Evolutionary conservation across 2,797 vertebrate species (phyloP).

Genomic region (Sarcoramphus papa): DNA sequence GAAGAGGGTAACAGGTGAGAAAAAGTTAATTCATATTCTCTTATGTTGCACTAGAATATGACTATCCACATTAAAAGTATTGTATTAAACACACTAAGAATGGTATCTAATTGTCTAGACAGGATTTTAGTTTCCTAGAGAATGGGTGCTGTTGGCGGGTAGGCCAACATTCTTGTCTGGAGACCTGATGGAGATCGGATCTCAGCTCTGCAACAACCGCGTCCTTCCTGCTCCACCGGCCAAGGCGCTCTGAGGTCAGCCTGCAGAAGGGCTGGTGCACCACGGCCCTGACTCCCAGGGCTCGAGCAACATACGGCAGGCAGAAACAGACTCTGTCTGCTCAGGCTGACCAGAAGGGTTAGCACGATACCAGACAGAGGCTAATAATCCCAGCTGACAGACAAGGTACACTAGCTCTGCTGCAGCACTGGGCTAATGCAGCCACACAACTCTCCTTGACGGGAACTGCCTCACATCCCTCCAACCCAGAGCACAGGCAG

Average conservation of each 20-base stretch:
- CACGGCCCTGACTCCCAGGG: accelerated
- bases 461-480: not conserved
- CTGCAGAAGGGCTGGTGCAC: not conserved
- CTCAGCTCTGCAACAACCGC: not conserved
- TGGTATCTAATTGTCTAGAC: not conserved
- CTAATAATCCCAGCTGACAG: not conserved
- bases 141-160: not conserved
- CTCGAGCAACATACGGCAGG: not conserved
- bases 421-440: not conserved
- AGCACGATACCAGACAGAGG: not conserved
- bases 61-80: not conserved
- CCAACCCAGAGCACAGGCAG: not conserved
- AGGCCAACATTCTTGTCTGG: not conserved
- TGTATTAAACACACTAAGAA: not conserved
- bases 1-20: not conserved
- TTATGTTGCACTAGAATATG: not conserved
- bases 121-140: not conserved
- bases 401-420: not conserved
- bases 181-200: not conserved
- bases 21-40: not conserved
- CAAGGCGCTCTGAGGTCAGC: not conserved
- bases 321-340: not conserved
- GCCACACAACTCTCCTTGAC: not conserved
- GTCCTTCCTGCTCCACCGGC: not conserved
- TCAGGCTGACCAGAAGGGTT: not conserved